Conservation (phyloP, 1,140 invertebrate genomes). For the Drosophila ohnishii region DNA sequence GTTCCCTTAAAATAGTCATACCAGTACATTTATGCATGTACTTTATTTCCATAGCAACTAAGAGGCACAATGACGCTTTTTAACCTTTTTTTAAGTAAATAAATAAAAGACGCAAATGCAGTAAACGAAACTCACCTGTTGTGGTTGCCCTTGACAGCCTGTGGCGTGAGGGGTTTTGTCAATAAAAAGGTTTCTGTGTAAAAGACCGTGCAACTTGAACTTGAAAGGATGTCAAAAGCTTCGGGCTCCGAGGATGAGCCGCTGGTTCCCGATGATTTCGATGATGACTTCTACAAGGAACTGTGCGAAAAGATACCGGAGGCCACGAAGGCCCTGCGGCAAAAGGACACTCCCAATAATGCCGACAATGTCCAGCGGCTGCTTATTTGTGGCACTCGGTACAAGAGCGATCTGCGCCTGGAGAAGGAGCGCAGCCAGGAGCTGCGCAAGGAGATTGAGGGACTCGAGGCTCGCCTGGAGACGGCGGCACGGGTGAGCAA, state of each 20-base stretch:
- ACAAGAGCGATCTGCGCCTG: conserved; percentile 66
- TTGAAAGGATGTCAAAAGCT: conserved; percentile 63
- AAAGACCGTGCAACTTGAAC: neutral
- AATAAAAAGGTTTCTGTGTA: conserved; percentile 23
- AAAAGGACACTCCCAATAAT: conserved; percentile 79
- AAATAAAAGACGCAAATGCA: conserved; percentile 9
- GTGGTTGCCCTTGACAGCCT: conserved; percentile 40
- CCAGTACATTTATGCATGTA: neutral
- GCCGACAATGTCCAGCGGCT: conserved; percentile 81
- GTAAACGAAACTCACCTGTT: conserved; percentile 40
- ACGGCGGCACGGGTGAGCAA: conserved; percentile 65
- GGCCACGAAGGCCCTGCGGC: conserved; percentile 74
- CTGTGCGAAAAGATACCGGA: conserved; percentile 75
- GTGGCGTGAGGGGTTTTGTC: conserved; percentile 51
- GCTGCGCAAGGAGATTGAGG: conserved; percentile 58
- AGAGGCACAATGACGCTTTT: conserved; percentile 12
- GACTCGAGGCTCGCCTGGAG: conserved; percentile 53
- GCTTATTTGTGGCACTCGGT: conserved; percentile 72
- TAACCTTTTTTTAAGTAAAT: conserved; percentile 4
- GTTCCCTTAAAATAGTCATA: conserved; percentile 12
- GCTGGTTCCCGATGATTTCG: conserved; percentile 76
- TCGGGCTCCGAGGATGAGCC: conserved; percentile 81
- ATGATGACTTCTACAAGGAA: conserved; percentile 74
- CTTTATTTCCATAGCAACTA: conserved; percentile 44
- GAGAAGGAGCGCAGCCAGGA: conserved; percentile 63